Percentiles rank a stretch among this genome's conserved stretches.
Conservation (phyloP, 2,888 invertebrate genomes). For the Ferdinandea cuprea region DNA sequence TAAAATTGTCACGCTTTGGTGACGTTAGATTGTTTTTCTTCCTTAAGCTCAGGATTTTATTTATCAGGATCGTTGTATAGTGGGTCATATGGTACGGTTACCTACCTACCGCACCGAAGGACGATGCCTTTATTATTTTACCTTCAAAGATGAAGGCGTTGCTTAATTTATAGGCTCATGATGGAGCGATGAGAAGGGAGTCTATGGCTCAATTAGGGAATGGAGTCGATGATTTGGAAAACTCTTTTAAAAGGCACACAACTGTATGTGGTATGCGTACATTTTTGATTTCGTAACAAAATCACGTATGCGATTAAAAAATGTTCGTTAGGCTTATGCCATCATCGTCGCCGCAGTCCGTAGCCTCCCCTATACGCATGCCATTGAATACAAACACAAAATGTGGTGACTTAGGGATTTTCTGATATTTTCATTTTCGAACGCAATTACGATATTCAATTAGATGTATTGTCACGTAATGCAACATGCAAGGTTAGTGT, state of each 20-base stretch:
- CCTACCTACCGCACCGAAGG: constrained; percentile 47
- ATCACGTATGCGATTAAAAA: constrained; percentile 69
- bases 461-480: constrained; percentile 62
- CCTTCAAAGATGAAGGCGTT: constrained; percentile 39
- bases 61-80: constrained; percentile 49
- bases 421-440: constrained; percentile 53
- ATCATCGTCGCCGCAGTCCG: too few relatives aligned
- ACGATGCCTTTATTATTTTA: constrained; percentile 54
- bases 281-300: constrained; percentile 64
- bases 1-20: constrained; percentile 73
- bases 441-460: constrained; percentile 48
- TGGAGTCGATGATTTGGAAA: constrained; percentile 26
- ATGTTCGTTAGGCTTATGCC: constrained; percentile 43
- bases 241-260: constrained; percentile 13
- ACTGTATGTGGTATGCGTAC: constrained; percentile 37
- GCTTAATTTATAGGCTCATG: constrained; percentile 33
- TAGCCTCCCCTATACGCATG: too few relatives aligned
- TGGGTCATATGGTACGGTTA: constrained; percentile 6
- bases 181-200: background rate
- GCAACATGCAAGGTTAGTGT: constrained; percentile 37
- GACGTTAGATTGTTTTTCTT: too few relatives aligned
- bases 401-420: constrained; percentile 59
- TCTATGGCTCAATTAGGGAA: background rate
- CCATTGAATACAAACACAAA: constrained; percentile 13
- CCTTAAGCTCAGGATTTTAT: constrained; percentile 58